Percentiles rank a stretch among this genome's conserved stretches.
Conservation (phyloP, 2,888 invertebrate genomes). For the Macaria liturata region DNA sequence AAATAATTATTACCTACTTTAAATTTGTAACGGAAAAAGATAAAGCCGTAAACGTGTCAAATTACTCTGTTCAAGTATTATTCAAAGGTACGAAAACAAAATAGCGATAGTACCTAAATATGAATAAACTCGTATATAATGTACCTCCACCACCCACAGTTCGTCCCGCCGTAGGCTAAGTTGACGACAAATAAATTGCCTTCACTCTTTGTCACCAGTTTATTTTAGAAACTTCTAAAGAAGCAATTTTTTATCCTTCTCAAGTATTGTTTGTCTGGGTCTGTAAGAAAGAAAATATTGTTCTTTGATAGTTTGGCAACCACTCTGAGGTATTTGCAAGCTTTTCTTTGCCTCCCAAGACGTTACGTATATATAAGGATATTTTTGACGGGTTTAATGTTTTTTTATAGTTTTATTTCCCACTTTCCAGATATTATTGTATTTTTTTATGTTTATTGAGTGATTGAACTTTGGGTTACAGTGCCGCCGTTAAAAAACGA, state of each 20-base stretch:
- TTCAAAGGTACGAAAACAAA: slow-evolving; percentile 1
- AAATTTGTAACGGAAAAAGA: no score
- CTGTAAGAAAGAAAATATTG: slow-evolving; percentile 48
- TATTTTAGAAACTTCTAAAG: slow-evolving; percentile 41
- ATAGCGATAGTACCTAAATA: slow-evolving; percentile 1
- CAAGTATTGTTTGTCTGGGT: slow-evolving; percentile 52
- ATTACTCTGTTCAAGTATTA: background rate
- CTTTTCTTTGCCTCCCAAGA: no score
- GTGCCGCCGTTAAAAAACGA: no score
- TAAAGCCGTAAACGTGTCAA: no score
- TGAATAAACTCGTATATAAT: slow-evolving; percentile 9
- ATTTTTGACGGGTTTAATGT: no score
- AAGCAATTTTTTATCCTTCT: slow-evolving; percentile 46
- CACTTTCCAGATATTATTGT: no score
- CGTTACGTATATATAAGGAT: no score
- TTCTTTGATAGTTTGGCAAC: slow-evolving; percentile 50
- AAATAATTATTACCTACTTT: no score
- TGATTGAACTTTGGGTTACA: no score
- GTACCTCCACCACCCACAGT: slow-evolving; percentile 14
- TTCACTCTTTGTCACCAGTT: slow-evolving; percentile 51
- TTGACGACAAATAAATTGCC: slow-evolving; percentile 64
- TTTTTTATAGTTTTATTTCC: no score
- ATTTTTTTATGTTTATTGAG: no score
- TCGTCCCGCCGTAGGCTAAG: slow-evolving; percentile 41
- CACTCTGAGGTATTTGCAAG: slow-evolving; percentile 50